These are phyloP conservation scores for Drosophila neotestacea DNA, from an alignment of 2,888 invertebrate species.

Conservation along the genomic window DNA sequence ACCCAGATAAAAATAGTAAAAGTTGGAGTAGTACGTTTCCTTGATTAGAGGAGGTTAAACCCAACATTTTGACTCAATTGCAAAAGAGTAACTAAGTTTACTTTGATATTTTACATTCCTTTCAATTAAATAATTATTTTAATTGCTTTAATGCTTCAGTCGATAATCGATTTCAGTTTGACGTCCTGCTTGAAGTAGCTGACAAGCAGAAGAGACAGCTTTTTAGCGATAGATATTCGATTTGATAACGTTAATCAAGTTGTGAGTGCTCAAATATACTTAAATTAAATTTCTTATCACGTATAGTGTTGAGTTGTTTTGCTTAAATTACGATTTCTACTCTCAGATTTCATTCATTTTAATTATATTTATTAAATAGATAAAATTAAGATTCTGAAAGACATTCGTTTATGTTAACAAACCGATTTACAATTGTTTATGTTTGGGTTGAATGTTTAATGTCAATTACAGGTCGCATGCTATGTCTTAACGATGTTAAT, in stretches of 20 bases:
- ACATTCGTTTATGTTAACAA: not conserved
- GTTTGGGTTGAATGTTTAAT: slow-evolving; percentile 49
- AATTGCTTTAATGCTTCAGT: not conserved
- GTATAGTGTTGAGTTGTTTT: too few species aligned
- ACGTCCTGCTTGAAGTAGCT: too few species aligned
- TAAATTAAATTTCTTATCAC: not conserved
- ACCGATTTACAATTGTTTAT: slow-evolving; percentile 60
- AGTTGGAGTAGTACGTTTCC: not conserved
- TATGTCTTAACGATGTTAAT: slow-evolving; percentile 69
- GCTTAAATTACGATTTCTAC: not conserved
- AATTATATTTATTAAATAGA: not conserved
- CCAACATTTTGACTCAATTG: slow-evolving; percentile 16
- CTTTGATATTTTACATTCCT: not conserved
- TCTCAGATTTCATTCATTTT: not conserved
- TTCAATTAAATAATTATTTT: not conserved
- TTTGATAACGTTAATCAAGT: not conserved
- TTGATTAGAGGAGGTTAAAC: not conserved
- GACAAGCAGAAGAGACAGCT: not conserved
- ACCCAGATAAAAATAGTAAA: not conserved
- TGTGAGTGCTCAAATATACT: not conserved
- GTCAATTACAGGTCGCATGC: slow-evolving; percentile 52
- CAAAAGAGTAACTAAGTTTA: not conserved
- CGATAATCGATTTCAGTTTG: not conserved
- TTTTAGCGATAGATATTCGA: not conserved
- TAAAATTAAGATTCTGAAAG: too few species aligned